Percentiles rank a stretch among this genome's conserved stretches.
Conservation (phyloP, 37 sponge, comb jelly and placozoan genomes). For the Hormiphora californensis region DNA sequence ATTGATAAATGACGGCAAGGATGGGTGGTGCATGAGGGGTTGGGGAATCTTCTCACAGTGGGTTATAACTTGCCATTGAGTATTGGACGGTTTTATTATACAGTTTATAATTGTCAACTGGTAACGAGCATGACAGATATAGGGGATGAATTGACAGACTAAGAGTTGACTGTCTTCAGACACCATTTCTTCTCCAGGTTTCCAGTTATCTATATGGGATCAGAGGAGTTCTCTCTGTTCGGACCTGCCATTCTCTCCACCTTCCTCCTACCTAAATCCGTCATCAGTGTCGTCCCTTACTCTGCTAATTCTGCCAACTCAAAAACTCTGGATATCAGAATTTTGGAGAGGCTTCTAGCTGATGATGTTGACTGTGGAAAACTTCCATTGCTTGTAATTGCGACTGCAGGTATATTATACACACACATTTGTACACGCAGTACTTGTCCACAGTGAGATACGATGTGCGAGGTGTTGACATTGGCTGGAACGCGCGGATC, state of each 20-base stretch:
- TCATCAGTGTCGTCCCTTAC: constrained; percentile 19
- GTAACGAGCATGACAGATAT: too few species aligned
- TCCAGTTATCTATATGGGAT: constrained; percentile 37
- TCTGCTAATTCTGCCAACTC: neutral
- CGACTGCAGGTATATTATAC: neutral
- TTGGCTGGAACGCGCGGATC: too few species aligned
- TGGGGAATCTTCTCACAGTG: too few species aligned
- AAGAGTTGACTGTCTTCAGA: neutral
- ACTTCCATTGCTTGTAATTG: neutral
- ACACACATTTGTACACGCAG: too few species aligned
- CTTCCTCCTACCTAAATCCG: constrained; percentile 3
- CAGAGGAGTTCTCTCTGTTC: neutral
- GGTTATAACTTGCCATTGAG: too few species aligned
- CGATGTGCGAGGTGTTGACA: too few species aligned
- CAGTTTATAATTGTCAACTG: too few species aligned
- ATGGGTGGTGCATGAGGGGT: too few species aligned
- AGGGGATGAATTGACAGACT: too few species aligned
- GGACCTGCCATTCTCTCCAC: neutral
- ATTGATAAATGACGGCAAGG: too few species aligned
- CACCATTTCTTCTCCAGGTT: neutral
- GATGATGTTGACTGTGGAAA: constrained; percentile 36
- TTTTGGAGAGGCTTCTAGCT: neutral
- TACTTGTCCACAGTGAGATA: too few species aligned
- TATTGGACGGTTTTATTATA: too few species aligned
- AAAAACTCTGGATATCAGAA: neutral